Conservation (phyloP, 2,888 invertebrate species). For the Gisinianus flammeolus region DNA sequence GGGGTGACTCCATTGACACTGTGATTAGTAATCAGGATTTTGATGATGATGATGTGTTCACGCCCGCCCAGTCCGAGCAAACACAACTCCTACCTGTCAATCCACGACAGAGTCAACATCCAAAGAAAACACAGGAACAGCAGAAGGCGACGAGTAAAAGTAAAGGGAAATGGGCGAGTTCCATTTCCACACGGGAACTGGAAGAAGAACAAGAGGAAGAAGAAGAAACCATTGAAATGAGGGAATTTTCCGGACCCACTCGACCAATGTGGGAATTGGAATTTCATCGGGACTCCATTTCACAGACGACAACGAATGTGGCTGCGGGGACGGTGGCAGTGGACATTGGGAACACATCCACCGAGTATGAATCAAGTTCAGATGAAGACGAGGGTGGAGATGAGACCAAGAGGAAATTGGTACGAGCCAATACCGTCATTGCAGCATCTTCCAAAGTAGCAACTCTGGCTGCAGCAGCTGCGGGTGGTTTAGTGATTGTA, state of each 20-base stretch:
- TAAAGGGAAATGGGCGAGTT: neutral
- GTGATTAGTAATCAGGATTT: slow-evolving; percentile 72
- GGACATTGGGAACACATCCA: slow-evolving; percentile 54
- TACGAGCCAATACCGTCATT: slow-evolving; percentile 35
- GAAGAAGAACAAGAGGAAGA: slow-evolving; percentile 65
- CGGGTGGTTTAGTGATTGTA: neutral
- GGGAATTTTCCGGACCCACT: slow-evolving; percentile 67
- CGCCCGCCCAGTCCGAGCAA: slow-evolving; percentile 27
- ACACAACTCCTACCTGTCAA: slow-evolving; percentile 19
- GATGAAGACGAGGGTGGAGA: slow-evolving; percentile 26
- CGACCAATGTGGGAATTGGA: slow-evolving; percentile 64
- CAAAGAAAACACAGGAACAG: neutral
- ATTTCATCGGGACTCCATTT: slow-evolving; percentile 60
- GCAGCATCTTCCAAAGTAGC: slow-evolving; percentile 16
- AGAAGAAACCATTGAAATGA: slow-evolving; percentile 72
- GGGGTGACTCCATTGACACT: slow-evolving; percentile 72
- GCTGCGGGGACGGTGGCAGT: slow-evolving; percentile 50
- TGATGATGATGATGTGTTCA: slow-evolving; percentile 56
- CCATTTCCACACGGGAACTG: neutral
- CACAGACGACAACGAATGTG: slow-evolving; percentile 11
- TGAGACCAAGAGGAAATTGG: slow-evolving; percentile 24
- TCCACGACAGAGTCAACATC: slow-evolving; percentile 20
- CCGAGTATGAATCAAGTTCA: slow-evolving; percentile 54
- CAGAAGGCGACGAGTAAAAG: neutral
- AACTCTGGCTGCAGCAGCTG: neutral